phyloP scores from a whole-genome alignment of 2,797 vertebrate genomes.

The Dromococcyx pavoninus region DNA sequence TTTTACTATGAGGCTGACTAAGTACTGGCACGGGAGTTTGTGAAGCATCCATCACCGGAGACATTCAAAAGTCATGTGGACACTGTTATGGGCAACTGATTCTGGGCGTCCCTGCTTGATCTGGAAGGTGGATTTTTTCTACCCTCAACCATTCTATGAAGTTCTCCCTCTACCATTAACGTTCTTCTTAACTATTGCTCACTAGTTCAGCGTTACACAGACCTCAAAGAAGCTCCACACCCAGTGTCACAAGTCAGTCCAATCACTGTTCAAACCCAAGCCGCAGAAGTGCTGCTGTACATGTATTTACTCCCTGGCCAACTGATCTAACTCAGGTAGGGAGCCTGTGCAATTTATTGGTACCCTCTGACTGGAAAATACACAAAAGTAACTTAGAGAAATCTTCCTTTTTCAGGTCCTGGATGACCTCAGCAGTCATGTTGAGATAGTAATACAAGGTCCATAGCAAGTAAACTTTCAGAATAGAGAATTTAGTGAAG shows the following conservation, averaged over 20 bases:
- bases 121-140: not conserved
- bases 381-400: not conserved
- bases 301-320: not conserved
- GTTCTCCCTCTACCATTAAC: not conserved
- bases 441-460: not conserved
- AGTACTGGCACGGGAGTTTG: not conserved
- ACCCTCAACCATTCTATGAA: not conserved
- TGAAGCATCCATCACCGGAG: not conserved
- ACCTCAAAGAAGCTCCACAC: not conserved
- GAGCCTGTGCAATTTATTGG: not conserved
- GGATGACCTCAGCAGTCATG: not conserved
- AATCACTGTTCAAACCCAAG: not conserved
- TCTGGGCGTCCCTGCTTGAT: not conserved
- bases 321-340: not conserved
- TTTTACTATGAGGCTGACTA: not conserved
- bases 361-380: not conserved
- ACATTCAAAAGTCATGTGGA: not conserved
- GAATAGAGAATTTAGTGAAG: not conserved
- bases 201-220: not conserved
- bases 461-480: not conserved
- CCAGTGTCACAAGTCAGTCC: not conserved
- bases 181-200: not conserved
- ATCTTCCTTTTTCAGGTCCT: not conserved
- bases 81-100: not conserved
- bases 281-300: not conserved